Percentiles rank a stretch among this genome's conserved stretches.
phyloP scores from a whole-genome alignment of 2,888 invertebrate species.

The Lithophane leautieri region DNA sequence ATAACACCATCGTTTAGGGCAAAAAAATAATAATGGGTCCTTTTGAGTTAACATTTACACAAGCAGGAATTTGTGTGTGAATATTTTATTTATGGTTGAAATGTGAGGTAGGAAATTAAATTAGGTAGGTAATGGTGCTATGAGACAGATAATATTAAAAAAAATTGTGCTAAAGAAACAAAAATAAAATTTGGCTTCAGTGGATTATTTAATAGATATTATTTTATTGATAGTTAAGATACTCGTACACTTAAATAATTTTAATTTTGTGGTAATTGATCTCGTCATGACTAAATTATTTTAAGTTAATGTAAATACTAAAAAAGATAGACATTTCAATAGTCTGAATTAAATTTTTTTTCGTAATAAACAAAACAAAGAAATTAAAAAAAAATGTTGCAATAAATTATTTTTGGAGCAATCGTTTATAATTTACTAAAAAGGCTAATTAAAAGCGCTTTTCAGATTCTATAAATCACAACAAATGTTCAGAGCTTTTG shows the following conservation, averaged over 20 bases:
- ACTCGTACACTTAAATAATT: no score
- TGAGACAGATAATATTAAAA: neutral
- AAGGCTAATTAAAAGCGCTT: neutral
- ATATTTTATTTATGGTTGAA: slow-evolving; percentile 30
- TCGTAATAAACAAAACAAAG: neutral
- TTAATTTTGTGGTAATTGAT: neutral
- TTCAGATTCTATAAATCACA: neutral
- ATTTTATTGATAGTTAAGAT: neutral
- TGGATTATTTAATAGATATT: neutral
- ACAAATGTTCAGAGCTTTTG: neutral
- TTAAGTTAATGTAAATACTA: neutral
- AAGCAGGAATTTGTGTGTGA: slow-evolving; percentile 26
- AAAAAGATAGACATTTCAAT: neutral
- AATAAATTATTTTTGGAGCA: neutral
- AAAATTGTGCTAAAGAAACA: neutral
- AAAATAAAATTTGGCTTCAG: neutral
- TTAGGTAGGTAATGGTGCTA: neutral
- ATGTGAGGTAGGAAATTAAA: slow-evolving; percentile 1
- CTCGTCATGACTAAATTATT: neutral
- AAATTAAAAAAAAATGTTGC: neutral
- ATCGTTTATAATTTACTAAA: neutral
- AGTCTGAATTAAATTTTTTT: neutral
- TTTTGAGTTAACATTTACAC: slow-evolving; percentile 47
- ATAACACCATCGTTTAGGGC: slow-evolving; percentile 51
- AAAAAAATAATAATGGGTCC: slow-evolving; percentile 47